A percentile compares a stretch with the other conserved stretches of the same genome.
Evolutionary conservation across 2,113 vertebrate species (phyloP).

Genomic region (Felis chaus): DNA sequence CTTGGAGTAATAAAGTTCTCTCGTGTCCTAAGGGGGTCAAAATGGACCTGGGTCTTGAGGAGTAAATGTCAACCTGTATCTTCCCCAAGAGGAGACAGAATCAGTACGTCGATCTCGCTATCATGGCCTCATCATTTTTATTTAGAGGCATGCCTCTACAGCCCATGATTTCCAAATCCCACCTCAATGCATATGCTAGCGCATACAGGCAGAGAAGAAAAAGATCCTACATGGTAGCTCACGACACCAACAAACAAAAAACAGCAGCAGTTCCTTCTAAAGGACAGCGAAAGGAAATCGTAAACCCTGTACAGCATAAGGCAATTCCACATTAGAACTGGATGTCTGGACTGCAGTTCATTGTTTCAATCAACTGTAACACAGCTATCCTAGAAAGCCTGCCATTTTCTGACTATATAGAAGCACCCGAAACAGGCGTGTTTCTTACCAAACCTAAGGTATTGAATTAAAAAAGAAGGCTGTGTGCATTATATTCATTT

Average conservation of each 20-base stretch:
- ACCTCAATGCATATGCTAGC: background rate
- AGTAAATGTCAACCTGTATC: background rate
- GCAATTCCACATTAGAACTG: slow-evolving; percentile 40
- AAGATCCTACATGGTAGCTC: background rate
- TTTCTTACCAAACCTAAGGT: slow-evolving; percentile 80
- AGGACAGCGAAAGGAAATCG: background rate
- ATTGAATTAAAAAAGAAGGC: slow-evolving; percentile 76
- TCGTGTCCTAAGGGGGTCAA: background rate
- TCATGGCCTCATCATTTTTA: slow-evolving; percentile 5
- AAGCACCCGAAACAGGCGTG: slow-evolving; percentile 75
- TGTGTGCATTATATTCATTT: slow-evolving; percentile 88
- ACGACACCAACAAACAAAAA: background rate
- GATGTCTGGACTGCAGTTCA: slow-evolving; percentile 51
- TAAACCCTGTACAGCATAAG: background rate
- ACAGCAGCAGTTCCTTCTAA: background rate
- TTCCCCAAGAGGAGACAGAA: background rate
- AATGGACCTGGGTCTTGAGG: slow-evolving; percentile 57
- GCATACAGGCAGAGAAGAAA: slow-evolving; percentile 16
- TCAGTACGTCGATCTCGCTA: background rate
- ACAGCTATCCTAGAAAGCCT: slow-evolving; percentile 70
- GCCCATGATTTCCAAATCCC: slow-evolving; percentile 47
- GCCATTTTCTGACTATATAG: slow-evolving; percentile 80
- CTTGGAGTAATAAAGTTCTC: slow-evolving; percentile 59
- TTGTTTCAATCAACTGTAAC: slow-evolving; percentile 66
- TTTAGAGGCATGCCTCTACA: background rate